A percentile compares a stretch with the other conserved stretches of the same genome.
phyloP scores from a whole-genome alignment of 1,140 invertebrate genomes.

The Bombus impatiens region DNA sequence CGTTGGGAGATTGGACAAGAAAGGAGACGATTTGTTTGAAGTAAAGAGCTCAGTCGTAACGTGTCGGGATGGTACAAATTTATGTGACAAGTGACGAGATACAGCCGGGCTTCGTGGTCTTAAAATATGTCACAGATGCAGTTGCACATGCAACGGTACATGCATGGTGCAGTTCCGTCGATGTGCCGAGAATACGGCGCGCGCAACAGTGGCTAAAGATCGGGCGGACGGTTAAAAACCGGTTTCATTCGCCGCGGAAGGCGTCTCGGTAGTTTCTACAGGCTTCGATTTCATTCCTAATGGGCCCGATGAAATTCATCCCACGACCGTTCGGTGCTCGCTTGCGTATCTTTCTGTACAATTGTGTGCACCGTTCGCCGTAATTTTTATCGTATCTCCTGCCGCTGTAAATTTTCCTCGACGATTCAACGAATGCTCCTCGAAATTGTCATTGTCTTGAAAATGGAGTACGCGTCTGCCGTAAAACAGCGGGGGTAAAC shows the following conservation, averaged over 20 bases:
- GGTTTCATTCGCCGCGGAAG: constrained; percentile 64
- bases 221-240: constrained; percentile 64
- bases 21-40: constrained; percentile 26
- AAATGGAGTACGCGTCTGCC: not conserved
- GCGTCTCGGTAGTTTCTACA: constrained; percentile 69
- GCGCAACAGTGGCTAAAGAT: constrained; percentile 54
- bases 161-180: constrained; percentile 48
- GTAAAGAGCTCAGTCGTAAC: constrained; percentile 18
- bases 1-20: not conserved
- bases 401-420: not conserved
- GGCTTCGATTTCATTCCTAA: constrained; percentile 74
- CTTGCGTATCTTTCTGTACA: constrained; percentile 35
- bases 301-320: constrained; percentile 74
- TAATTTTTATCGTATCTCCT: not conserved
- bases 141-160: constrained; percentile 60
- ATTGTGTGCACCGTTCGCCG: constrained; percentile 20
- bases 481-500: not conserved
- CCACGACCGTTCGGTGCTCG: constrained; percentile 48
- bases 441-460: not conserved
- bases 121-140: constrained; percentile 63
- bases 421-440: not conserved
- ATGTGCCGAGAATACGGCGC: constrained; percentile 45
- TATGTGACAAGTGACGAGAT: constrained; percentile 44
- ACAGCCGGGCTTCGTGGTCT: constrained; percentile 18
- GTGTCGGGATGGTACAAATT: constrained; percentile 47